Conservation (phyloP, 2,113 vertebrate genomes). For the Vireo altiloquus region DNA sequence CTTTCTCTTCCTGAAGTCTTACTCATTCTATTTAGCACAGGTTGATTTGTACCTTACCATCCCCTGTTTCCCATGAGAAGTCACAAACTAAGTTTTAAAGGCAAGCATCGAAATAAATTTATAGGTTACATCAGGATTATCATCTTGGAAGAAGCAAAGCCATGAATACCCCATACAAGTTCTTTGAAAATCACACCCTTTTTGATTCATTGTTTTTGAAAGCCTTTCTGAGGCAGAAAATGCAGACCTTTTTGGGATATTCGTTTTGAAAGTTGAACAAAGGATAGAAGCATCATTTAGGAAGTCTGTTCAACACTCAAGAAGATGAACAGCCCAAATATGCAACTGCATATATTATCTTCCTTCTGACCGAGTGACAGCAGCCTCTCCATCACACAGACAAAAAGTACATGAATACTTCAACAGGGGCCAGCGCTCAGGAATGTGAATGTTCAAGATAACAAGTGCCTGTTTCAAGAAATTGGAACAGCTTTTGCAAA, state of each 20-base stretch:
- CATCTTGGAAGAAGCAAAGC: slow-evolving; percentile 7
- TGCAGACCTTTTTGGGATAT: background rate
- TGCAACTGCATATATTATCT: background rate
- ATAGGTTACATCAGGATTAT: slow-evolving; percentile 5
- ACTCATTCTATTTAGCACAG: background rate
- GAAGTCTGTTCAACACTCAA: background rate
- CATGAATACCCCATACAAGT: background rate
- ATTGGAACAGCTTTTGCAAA: slow-evolving; percentile 8
- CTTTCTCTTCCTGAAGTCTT: background rate
- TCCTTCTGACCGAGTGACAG: background rate
- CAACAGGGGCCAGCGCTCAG: background rate
- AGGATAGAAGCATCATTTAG: background rate
- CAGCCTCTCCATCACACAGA: slow-evolving; percentile 7
- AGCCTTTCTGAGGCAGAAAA: slow-evolving; percentile 28
- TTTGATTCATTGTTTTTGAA: slow-evolving; percentile 20
- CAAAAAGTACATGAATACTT: background rate
- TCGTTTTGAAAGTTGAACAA: slow-evolving; percentile 28
- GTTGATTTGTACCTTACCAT: background rate
- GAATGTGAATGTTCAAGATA: background rate
- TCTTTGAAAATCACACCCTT: background rate
- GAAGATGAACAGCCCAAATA: slow-evolving; percentile 11
- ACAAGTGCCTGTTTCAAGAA: background rate
- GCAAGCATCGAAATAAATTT: background rate
- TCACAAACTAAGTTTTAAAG: background rate
- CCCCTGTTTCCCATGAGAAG: background rate